phyloP scores from a whole-genome alignment of 2,797 vertebrate genomes.

The Brachyrhaphis roseni region DNA sequence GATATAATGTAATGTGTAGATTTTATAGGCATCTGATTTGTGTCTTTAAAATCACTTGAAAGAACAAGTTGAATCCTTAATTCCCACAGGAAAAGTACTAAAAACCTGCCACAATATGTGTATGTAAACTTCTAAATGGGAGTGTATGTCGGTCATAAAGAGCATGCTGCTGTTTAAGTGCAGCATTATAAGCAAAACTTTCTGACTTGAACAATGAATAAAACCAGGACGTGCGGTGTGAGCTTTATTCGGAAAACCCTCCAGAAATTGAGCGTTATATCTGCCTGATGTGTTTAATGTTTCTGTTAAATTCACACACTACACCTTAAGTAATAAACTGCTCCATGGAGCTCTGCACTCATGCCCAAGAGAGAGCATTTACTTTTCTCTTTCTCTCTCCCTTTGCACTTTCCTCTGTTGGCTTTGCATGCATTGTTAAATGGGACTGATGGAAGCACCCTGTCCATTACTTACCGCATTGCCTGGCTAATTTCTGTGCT shows the following conservation, averaged over 20 bases:
- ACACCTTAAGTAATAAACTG: conserved; percentile 53
- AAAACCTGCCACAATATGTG: neutral
- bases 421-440: conserved; percentile 84
- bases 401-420: conserved; percentile 52
- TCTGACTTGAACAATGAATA: conserved; percentile 14
- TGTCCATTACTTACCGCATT: conserved; percentile 81
- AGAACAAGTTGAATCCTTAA: neutral
- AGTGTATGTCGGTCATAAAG: neutral
- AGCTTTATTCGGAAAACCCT: neutral
- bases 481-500: conserved; percentile 85
- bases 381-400: conserved; percentile 45
- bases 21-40: neutral
- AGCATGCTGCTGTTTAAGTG: neutral
- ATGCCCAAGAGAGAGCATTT: conserved; percentile 62
- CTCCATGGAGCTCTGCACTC: conserved; percentile 52
- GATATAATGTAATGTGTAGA: neutral
- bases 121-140: neutral
- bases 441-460: conserved; percentile 80
- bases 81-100: neutral
- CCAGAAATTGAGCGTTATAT: neutral
- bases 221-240: neutral
- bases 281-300: conserved; percentile 21
- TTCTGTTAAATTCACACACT: conserved; percentile 33
- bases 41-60: neutral
- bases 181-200: neutral